Evolutionary conservation across 2,888 invertebrate genomes (phyloP), one percentile per base, ranked within the genome.

Genomic region (Agrypnus murinus): DNA sequence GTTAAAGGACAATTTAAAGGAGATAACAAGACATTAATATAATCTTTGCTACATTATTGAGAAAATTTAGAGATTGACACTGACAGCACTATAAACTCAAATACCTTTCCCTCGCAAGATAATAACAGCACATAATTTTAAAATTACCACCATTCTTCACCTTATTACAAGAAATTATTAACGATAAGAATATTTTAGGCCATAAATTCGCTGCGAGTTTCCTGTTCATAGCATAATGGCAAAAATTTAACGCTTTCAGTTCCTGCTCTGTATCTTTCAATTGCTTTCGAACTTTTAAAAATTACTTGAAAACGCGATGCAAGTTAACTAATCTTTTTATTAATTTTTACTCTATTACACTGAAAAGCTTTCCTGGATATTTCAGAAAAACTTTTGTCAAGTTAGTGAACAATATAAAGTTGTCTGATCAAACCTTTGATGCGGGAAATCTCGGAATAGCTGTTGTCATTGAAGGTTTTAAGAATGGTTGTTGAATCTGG

Each of bases 361-460:
- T 69, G 63, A 69, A 69, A 69, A 55, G 68, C 68, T 69, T 69
- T 69, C 38, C 57, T 62, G 68, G 36, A 50, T 38, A 9, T 32
- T n/a, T n/a, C 48, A 53, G 43, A 45, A 63, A 63, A 69, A 69
- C 60, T 69, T 69, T 63, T 19, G 34, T 55, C 36, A 60, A 69
- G 63, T 70, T 73, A 62, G 57, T 65, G 65, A 67, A 70, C 65
- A 64, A 72, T 73, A 73, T 63, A 70, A 60, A 70, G 69, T 73
- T 70, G 60, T 55, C 53, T 70, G 66, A 73, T 73, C 70, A 73
- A 71, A 71, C 63, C 65, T 69, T 62, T 71, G 73, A 73, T 71
- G 67, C 64, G 70, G n/a, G 59, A 73, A 73, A 73, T 73, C 67
- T 48, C 65, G 65, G 68, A 68, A 70, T 69, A 66, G 72, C 71